A percentile compares a stretch with the other conserved stretches of the same genome.
Evolutionary conservation across 2,113 vertebrate species (phyloP).

Genomic region (Oryzias javanicus): DNA sequence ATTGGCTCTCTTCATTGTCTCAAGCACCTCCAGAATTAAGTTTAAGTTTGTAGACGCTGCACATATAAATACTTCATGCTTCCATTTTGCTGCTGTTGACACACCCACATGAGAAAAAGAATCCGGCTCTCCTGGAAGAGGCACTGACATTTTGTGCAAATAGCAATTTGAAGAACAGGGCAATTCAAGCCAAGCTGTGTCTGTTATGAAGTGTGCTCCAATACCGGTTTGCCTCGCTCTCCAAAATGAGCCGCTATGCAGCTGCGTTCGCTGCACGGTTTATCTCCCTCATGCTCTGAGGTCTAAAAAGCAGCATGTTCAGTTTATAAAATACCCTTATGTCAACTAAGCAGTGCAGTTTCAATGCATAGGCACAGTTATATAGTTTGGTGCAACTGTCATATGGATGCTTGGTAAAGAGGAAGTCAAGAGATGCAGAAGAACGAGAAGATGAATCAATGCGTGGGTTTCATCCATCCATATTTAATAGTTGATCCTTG

Average conservation of each 20-base stretch:
- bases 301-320: constrained; percentile 9
- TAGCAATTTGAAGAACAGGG: constrained; percentile 35
- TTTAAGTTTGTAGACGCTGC: too few relatives aligned
- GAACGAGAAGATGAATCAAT: constrained; percentile 7
- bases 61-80: not conserved
- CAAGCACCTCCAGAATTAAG: too few relatives aligned
- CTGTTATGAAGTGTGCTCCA: constrained; percentile 13
- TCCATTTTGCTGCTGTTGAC: constrained; percentile 34
- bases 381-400: constrained; percentile 4
- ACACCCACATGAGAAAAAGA: constrained; percentile 25
- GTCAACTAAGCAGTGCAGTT: not conserved
- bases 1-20: too few relatives aligned
- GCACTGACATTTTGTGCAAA: constrained; percentile 40
- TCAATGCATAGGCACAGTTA: not conserved
- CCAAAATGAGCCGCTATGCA: constrained; percentile 7
- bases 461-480: constrained; percentile 15
- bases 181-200: constrained; percentile 30
- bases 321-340: not conserved
- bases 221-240: not conserved
- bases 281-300: not conserved
- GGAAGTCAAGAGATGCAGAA: not conserved
- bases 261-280: constrained; percentile 26
- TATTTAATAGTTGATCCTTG: constrained; percentile 10
- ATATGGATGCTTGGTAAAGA: not conserved
- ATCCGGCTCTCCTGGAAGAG: not conserved